Percentiles rank a stretch among this genome's conserved stretches.
phyloP scores from a whole-genome alignment of 2,888 invertebrate species.

The Rosalia funebris region DNA sequence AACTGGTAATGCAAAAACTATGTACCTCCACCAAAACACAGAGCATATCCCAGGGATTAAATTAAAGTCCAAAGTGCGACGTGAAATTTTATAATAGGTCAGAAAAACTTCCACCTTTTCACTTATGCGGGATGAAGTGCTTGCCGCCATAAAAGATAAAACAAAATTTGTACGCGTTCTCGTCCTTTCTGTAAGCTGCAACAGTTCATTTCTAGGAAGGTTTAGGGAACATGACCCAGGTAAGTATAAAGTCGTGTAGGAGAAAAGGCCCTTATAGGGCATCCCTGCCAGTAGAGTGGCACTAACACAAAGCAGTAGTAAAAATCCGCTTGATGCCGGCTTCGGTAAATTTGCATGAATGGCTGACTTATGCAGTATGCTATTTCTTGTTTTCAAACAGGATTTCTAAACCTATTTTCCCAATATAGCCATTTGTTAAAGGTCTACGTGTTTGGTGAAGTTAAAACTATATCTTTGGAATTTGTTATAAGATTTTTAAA shows the following conservation, averaged over 20 bases:
- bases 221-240: conserved; percentile 41
- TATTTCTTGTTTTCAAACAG: not conserved
- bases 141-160: conserved; percentile 4
- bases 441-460: no score
- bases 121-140: conserved; percentile 5
- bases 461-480: no score
- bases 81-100: conserved; percentile 18
- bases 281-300: not conserved
- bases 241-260: conserved; percentile 54
- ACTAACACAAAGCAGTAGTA: not conserved
- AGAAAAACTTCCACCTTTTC: conserved; percentile 11
- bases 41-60: not conserved
- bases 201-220: conserved; percentile 32
- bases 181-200: conserved; percentile 1
- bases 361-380: not conserved
- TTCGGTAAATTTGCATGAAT: not conserved
- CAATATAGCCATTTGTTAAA: no score
- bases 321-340: not conserved
- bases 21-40: conserved; percentile 4
- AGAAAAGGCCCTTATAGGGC: conserved; percentile 30
- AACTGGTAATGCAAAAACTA: conserved; percentile 14
- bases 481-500: no score
- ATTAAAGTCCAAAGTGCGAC: conserved; percentile 11
- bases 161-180: conserved; percentile 17
- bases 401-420: no score